These are phyloP conservation scores for Sesia apiformis DNA, from an alignment of 2,888 invertebrate genomes.

Conservation along the genomic window DNA sequence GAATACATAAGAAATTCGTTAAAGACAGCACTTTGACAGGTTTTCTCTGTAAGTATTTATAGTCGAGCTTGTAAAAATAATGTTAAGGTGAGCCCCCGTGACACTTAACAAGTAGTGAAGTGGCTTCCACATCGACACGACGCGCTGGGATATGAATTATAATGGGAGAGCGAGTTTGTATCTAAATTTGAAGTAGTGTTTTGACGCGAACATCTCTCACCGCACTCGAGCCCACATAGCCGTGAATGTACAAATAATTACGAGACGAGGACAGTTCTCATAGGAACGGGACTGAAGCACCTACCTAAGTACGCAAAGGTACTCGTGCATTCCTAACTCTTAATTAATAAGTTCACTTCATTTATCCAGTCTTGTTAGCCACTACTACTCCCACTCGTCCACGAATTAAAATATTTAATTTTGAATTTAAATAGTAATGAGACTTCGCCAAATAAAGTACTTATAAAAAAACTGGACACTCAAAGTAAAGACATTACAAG, in stretches of 20 bases:
- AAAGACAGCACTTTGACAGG: constrained; percentile 2
- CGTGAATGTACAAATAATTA: constrained; percentile 14
- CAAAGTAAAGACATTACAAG: too few relatives aligned
- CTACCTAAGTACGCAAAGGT: constrained; percentile 19
- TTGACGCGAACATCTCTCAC: constrained; percentile 33
- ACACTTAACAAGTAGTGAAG: constrained; percentile 52
- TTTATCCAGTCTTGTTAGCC: background rate
- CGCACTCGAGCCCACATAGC: constrained; percentile 16
- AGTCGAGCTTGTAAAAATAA: constrained; percentile 41
- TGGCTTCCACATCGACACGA: constrained; percentile 36
- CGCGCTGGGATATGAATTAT: constrained; percentile 47
- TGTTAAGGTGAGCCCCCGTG: constrained; percentile 38
- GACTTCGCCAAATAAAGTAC: too few relatives aligned
- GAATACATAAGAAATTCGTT: constrained; percentile 20
- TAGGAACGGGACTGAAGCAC: constrained; percentile 39
- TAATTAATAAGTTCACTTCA: constrained; percentile 5
- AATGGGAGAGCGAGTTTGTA: constrained; percentile 33
- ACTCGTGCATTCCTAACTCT: constrained; percentile 6
- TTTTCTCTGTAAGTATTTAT: constrained; percentile 14
- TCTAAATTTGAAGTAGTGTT: constrained; percentile 52
- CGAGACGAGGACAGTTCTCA: constrained; percentile 50
- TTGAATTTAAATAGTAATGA: too few relatives aligned
- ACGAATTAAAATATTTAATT: too few relatives aligned
- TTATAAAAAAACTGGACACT: too few relatives aligned
- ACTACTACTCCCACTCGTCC: too few relatives aligned